Conservation (phyloP, 2,113 vertebrate species). For the Bothrops jararaca region DNA sequence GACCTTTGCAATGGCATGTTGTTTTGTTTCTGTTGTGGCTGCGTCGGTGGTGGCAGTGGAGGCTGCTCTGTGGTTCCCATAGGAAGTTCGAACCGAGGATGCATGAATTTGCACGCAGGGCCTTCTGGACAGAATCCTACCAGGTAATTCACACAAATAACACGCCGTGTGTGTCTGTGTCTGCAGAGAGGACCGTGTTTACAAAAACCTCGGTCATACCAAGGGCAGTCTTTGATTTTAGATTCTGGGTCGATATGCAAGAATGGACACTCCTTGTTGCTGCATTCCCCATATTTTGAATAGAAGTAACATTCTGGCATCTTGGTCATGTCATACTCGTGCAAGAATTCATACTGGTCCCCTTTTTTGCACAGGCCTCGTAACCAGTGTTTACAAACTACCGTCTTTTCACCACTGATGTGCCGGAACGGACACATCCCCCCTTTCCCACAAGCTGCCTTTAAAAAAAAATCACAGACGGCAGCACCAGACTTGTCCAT, state of each 20-base stretch:
- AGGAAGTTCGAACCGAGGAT: slow-evolving; percentile 95
- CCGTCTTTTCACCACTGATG: slow-evolving; percentile 98
- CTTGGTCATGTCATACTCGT: slow-evolving; percentile 99
- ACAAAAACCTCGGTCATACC: slow-evolving; percentile 98
- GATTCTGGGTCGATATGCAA: slow-evolving; percentile 98
- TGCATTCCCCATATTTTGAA: slow-evolving; percentile 98
- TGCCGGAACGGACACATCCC: slow-evolving; percentile 98
- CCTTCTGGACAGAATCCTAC: slow-evolving; percentile 98
- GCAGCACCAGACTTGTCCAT: slow-evolving; percentile 99
- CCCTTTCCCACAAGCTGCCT: slow-evolving; percentile 92
- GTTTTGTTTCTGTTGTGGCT: slow-evolving; percentile 85
- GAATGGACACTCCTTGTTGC: slow-evolving; percentile 99
- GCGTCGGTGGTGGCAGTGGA: slow-evolving; percentile 84
- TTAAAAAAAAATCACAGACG: slow-evolving; percentile 96
- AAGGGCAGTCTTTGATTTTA: slow-evolving; percentile 99
- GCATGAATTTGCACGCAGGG: slow-evolving; percentile 98
- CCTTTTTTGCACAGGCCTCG: slow-evolving; percentile 97
- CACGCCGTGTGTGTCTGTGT: slow-evolving; percentile 93
- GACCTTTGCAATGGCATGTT: slow-evolving; percentile 71
- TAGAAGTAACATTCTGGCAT: slow-evolving; percentile 99
- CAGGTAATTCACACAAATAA: slow-evolving; percentile 97
- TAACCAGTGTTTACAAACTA: slow-evolving; percentile 98
- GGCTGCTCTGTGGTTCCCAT: slow-evolving; percentile 96
- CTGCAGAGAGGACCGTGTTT: slow-evolving; percentile 97
- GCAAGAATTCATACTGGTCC: slow-evolving; percentile 97